Evolutionary conservation across 2,113 vertebrate species (phyloP).

Genomic region (Gobius niger): DNA sequence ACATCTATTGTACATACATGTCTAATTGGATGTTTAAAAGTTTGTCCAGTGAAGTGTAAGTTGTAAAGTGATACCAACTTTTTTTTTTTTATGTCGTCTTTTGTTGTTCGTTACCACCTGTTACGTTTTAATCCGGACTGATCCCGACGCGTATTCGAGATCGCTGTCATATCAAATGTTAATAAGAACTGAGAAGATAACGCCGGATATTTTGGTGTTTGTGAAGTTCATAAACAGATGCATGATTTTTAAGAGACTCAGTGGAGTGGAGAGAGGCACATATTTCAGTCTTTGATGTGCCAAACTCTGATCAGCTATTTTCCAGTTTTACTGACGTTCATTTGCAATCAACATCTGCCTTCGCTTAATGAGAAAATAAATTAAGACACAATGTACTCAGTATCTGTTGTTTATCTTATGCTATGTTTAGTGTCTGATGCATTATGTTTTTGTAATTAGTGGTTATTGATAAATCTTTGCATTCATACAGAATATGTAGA

Average conservation of each 20-base stretch:
- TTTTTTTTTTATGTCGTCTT: background rate
- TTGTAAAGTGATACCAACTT: background rate
- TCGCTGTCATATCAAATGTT: conserved; percentile 4
- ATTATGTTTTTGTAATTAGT: conserved; percentile 6
- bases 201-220: conserved; percentile 1
- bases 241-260: conserved; percentile 1
- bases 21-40: background rate
- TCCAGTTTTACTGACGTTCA: conserved; percentile 8
- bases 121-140: background rate
- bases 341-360: conserved; percentile 5
- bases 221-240: conserved; percentile 22
- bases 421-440: background rate
- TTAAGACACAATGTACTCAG: background rate
- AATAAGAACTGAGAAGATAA: background rate
- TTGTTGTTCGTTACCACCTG: background rate
- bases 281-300: conserved; percentile 14
- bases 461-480: background rate
- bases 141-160: background rate
- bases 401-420: conserved; percentile 4
- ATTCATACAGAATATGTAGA: background rate
- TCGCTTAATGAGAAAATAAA: background rate
- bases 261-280: conserved; percentile 18
- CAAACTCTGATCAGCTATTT: conserved; percentile 6
- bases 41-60: background rate
- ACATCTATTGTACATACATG: no score